Conservation (phyloP, 2,888 invertebrate species). For the Parochlus steinenii region DNA sequence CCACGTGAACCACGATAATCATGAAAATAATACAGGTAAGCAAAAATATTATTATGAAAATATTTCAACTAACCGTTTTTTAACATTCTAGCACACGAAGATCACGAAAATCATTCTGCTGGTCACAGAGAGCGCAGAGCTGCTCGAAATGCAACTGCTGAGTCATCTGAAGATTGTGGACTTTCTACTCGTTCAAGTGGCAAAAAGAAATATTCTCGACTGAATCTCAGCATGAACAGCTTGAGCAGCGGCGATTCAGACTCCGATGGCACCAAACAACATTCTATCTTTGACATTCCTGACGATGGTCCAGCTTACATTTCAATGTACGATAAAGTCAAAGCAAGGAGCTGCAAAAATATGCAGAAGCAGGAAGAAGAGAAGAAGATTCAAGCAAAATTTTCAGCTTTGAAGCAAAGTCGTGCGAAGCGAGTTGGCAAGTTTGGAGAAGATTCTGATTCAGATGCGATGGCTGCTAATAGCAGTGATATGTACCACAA, state of each 20-base stretch:
- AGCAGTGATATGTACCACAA: conserved; percentile 7
- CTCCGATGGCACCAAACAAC: conserved; percentile 50
- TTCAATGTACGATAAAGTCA: conserved; percentile 96
- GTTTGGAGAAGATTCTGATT: conserved; percentile 78
- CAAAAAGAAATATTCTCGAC: conserved; percentile 12
- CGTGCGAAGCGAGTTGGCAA: conserved; percentile 77
- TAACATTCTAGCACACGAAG: no score
- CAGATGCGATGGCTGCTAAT: conserved; percentile 31
- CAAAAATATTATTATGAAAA: conserved; percentile 33
- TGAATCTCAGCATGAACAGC: conserved; percentile 16
- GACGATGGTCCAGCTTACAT: conserved; percentile 82
- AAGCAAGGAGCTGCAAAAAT: conserved; percentile 83
- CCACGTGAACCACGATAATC: conserved; percentile 11
- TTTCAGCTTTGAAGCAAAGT: conserved; percentile 72
- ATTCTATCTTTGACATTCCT: conserved; percentile 73
- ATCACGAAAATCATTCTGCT: no score
- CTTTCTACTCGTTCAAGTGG: conserved; percentile 29
- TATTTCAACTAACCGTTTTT: conserved; percentile 30
- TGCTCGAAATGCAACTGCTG: conserved; percentile 29
- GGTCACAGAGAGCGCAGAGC: conserved; percentile 37
- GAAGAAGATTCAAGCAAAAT: conserved; percentile 80
- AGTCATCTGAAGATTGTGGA: conserved; percentile 19
- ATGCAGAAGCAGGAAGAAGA: conserved; percentile 86
- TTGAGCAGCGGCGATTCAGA: conserved; percentile 22
- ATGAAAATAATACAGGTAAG: conserved; percentile 19